Base-by-base conservation (phyloP, 2,888 invertebrate genomes). In the Tachina grossa region DNA sequence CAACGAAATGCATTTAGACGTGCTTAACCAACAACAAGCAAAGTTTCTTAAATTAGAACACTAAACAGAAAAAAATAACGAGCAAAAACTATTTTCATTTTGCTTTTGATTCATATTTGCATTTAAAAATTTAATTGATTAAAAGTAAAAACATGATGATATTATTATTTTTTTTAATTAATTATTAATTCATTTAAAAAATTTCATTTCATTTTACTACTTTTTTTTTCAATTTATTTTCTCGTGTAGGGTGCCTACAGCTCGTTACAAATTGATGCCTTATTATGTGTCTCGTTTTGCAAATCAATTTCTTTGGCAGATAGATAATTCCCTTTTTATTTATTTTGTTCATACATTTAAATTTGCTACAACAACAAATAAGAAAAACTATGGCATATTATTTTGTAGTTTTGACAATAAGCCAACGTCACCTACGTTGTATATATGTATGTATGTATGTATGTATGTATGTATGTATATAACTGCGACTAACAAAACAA, bases 301-400 rank as follows among this genome's bases (percentile, higher is more conserved):
- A 74, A 66, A 80, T 72, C 43, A 75, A 81, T 75, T 47, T 69
- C 59, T 22, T 71, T 45, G 19, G 45, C 71, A 47, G 43, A 61
- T 63, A 39, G 43, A 69, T 63, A 61, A 49, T 71, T 65, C 16
- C 9, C 22, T 49, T 57, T 69, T 75, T 68, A 9, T 43, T 59
- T 59, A 41, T 59, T 49, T 13, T 59, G 3, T 16, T n/a, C 53
- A 68, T n/a, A 13, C 14, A 61, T 66, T 77, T 57, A 77, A 72
- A 85, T 85, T 79, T 76, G 66, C 71, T 55, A 61, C 69, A 65
- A 79, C 79, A 79, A 79, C 59, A 78, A 71, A 72, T 3, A 66
- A 65, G 45, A 41, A 75, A 75, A 47, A 39, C 1, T 9, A n/a
- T 19, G 31, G 31, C 31, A 31, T 31, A 43, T 49, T 49, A 49